phyloP scores from a whole-genome alignment of 2,888 invertebrate species.

The Baccha elongata region DNA sequence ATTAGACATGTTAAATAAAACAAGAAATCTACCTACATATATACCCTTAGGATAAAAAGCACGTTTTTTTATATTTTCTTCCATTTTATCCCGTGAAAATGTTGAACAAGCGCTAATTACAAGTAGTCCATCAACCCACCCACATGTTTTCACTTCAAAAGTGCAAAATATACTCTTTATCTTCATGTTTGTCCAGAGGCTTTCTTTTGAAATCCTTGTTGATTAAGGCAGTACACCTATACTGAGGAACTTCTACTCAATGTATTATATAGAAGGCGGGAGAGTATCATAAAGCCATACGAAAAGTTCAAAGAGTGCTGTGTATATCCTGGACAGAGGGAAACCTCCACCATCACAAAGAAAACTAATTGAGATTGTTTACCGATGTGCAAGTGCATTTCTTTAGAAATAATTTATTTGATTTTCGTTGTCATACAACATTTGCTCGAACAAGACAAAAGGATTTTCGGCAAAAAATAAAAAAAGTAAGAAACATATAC shows the following conservation, averaged over 20 bases:
- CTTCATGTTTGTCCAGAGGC: constrained; percentile 44
- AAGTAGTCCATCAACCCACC: constrained; percentile 1
- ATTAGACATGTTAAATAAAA: too few relatives aligned
- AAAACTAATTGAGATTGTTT: constrained; percentile 44
- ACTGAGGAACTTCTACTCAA: background rate
- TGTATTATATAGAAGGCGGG: background rate
- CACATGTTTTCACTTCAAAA: constrained; percentile 18
- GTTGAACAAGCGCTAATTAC: constrained; percentile 58
- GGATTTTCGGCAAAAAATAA: background rate
- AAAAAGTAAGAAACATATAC: background rate
- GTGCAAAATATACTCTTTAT: constrained; percentile 14
- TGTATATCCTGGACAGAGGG: background rate
- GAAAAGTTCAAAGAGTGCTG: background rate
- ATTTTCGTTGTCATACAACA: constrained; percentile 44
- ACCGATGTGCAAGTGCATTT: constrained; percentile 41
- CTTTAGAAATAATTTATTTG: constrained; percentile 35
- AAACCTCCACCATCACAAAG: background rate
- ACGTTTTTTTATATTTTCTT: background rate
- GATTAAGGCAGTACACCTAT: constrained; percentile 41
- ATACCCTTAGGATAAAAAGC: background rate
- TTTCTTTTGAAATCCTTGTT: constrained; percentile 33
- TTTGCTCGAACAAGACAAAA: constrained; percentile 11
- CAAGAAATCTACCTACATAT: too few relatives aligned
- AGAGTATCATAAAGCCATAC: background rate
- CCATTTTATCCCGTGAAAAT: constrained; percentile 1